Conservation (phyloP, 53 echinoderm and acorn worm species). For the Astropecten irregularis region DNA sequence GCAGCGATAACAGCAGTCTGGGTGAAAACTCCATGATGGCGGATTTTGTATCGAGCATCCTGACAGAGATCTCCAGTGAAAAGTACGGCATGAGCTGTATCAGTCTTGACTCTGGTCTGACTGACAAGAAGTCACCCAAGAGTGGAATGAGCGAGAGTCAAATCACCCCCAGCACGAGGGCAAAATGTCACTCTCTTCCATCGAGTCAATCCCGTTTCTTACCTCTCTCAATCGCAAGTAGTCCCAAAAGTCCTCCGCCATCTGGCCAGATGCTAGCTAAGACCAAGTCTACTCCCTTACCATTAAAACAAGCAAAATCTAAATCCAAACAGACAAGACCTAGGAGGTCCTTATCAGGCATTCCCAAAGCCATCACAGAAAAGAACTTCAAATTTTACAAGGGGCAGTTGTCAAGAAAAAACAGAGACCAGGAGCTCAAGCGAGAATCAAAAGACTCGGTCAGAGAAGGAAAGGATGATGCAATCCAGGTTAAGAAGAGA, state of each 20-base stretch:
- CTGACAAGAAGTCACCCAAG: background rate
- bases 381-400: slow-evolving; percentile 32
- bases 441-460: background rate
- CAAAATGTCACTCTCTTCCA: slow-evolving; percentile 39
- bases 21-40: slow-evolving; percentile 78
- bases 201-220: slow-evolving; percentile 4
- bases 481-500: slow-evolving; percentile 40
- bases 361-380: slow-evolving; percentile 56
- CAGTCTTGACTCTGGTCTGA: slow-evolving; percentile 50
- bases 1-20: slow-evolving; percentile 49
- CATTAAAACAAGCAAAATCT: background rate
- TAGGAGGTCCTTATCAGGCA: slow-evolving; percentile 41
- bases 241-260: slow-evolving; percentile 4
- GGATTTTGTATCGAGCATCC: slow-evolving; percentile 86
- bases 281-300: background rate
- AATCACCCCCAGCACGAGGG: slow-evolving; percentile 20
- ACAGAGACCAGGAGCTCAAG: background rate
- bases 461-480: background rate
- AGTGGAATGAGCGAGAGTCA: background rate
- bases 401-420: slow-evolving; percentile 16
- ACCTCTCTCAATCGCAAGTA: background rate
- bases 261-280: background rate
- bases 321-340: slow-evolving; percentile 16
- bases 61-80: slow-evolving; percentile 41
- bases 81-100: slow-evolving; percentile 43